Percentiles rank a stretch among this genome's conserved stretches.
phyloP scores from a whole-genome alignment of 2,113 vertebrate genomes.

The Boulengerochromis microlepis region DNA sequence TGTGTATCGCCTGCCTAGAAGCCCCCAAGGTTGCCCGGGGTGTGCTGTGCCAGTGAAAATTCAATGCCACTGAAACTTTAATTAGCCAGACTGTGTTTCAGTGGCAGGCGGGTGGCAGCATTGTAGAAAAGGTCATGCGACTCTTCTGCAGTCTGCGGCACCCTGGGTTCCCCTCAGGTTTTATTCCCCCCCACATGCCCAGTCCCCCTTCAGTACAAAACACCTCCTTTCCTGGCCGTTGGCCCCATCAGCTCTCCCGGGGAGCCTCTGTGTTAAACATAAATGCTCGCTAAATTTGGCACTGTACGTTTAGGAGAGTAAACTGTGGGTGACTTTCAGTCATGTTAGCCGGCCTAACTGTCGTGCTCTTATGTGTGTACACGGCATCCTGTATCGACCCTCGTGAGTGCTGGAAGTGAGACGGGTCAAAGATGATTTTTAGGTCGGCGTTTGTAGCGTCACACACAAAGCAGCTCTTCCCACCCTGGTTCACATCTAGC shows the following conservation, averaged over 20 bases:
- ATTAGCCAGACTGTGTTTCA: slow-evolving; percentile 65
- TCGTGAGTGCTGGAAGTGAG: background rate
- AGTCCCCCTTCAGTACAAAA: slow-evolving; percentile 5
- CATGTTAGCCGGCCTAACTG: background rate
- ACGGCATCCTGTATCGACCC: background rate
- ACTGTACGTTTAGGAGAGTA: background rate
- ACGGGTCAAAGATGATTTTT: background rate
- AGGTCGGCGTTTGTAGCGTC: background rate
- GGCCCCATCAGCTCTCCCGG: background rate
- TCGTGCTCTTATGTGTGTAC: background rate
- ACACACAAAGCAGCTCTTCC: background rate
- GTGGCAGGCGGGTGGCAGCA: slow-evolving; percentile 52
- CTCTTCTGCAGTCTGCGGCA: slow-evolving; percentile 41
- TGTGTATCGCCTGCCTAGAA: slow-evolving; percentile 36
- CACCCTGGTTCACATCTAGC: slow-evolving; percentile 20
- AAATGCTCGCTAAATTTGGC: background rate
- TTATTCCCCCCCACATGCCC: background rate
- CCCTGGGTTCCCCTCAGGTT: slow-evolving; percentile 36
- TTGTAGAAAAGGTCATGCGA: slow-evolving; percentile 65
- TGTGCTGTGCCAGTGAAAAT: slow-evolving; percentile 65
- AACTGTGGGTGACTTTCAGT: background rate
- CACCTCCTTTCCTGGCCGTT: background rate
- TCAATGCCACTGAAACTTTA: slow-evolving; percentile 69
- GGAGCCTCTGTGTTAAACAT: slow-evolving; percentile 11
- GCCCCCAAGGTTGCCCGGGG: slow-evolving; percentile 63